Evolutionary conservation across 2,888 invertebrate genomes (phyloP), one percentile per base, ranked within the genome.

Genomic region (Octonoba sinensis): DNA sequence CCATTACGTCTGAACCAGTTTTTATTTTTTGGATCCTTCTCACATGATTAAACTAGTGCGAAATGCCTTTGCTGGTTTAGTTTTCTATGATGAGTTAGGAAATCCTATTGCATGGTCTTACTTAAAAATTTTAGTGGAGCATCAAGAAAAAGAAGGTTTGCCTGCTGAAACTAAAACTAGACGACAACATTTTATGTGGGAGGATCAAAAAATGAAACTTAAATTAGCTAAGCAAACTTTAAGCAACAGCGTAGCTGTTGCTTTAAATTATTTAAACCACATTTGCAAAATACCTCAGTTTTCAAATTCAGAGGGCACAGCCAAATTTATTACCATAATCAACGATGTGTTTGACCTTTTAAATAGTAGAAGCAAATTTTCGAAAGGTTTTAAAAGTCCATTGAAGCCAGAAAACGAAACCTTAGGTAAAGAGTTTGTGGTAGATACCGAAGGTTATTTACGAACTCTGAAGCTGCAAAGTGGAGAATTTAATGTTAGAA

Each of bases 81-180:
- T 15, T 47, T 47, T 47, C 12, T 12, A 47, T 12, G 47, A 47
- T 47, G 15, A 47, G 11, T 11, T 12, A 47, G 15, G 15, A 12
- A 47, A 47, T 12, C 15, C 15, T 15, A 54, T 54, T 12, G 16
- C 54, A 18, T 54, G 54, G 54, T 6, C 54, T 11, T 54, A 12
- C 16, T n/a, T 54, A 11, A 15, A 54, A 54, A 12, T 4, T 6
- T 4, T 54, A 4, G 56, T 56, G 8, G 22, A 69, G 12, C 46
- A 44, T 13, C 69, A 69, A 46, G 69, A 69, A 57, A 44, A 36
- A 18, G 57, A 69, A 69, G 69, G 57, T 18, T 22, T 57, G 1
- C 57, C 56, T 57, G 36, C 56, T 18, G 69, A n/a, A 12, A 69
- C 24, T 4, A 69, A 69, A 69, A 3, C 44, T 8, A 27, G 57